Evolutionary conservation across 2,113 vertebrate species (phyloP), one percentile per base, ranked within the genome.

Genomic region (Phaetusa simplex): DNA sequence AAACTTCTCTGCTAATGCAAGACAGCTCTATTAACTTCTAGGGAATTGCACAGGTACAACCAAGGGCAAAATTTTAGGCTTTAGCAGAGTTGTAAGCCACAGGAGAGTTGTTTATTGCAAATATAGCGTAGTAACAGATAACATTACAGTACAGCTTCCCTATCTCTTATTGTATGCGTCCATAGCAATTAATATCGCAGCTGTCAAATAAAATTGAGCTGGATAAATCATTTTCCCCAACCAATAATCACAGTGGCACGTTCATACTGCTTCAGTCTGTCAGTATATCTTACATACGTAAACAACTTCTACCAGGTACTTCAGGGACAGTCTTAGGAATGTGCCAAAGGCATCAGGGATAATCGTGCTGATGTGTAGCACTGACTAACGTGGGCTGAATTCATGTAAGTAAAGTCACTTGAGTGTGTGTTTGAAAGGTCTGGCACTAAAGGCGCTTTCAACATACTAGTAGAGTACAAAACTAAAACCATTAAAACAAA

Each of bases 111-210:
- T 71, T 93, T 73, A 50, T 26, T 65, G 76, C 22, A 73, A 90
- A 78, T 36, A 58, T 0, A 74, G 58, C 2, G 1, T 32, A 50
- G 43, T 69, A 74, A 45, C 52, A 79, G 59, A 26, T 32, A 83
- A 53, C 59, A n/a, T 5, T 82, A 49, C 76, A 59, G 52, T 15
- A 66, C 49, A 70, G 53, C 72, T 79, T 66, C 29, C 50, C 61
- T 80, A 32, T 66, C 34, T 77, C 58, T 77, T 56, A 77, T 20
- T 82, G 58, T 61, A 78, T 32, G 62, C 34, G 72, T 70, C 74
- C 67, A 73, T 13, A 76, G 58, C 87, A 95, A 94, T 93, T 90
- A 95, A 76, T 94, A 92, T 58, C 88, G 56, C 55, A 59, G 47
- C 79, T 95, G 81, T 58, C 97, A 88, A 59, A 65, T 47, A 58